Evolutionary conservation across 2,888 invertebrate genomes (phyloP).

Genomic region (Lasioglossum zephyrum): DNA sequence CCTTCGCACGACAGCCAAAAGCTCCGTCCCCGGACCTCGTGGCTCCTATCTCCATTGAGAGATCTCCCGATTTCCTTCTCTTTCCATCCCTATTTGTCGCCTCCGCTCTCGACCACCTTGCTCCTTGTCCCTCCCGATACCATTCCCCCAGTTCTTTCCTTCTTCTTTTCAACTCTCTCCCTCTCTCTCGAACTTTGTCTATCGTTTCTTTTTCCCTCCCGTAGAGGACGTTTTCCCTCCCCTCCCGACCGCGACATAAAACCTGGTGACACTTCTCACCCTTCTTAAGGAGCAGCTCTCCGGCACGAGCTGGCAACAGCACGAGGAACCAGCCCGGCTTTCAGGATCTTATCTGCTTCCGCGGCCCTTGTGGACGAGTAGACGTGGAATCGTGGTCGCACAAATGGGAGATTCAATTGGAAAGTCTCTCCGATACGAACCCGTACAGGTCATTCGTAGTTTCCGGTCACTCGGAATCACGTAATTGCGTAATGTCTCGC

Average conservation of each 20-base stretch:
- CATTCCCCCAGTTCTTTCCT: not conserved
- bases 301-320: conserved; percentile 69
- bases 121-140: conserved; percentile 6
- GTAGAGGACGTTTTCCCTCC: conserved; percentile 49
- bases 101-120: conserved; percentile 13
- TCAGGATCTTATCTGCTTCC: conserved; percentile 56
- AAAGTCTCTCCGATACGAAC: conserved; percentile 17
- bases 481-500: conserved; percentile 2
- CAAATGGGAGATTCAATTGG: conserved; percentile 33
- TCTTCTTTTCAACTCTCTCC: conserved; percentile 6
- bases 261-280: conserved; percentile 79
- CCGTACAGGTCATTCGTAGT: conserved; percentile 2
- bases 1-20: conserved; percentile 77
- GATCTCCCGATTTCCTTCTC: conserved; percentile 74
- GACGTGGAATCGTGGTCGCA: conserved; percentile 20
- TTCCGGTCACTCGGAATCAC: not conserved
- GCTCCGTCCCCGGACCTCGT: conserved; percentile 65
- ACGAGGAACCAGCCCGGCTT: conserved; percentile 41
- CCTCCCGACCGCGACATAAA: conserved; percentile 67
- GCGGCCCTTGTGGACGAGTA: conserved; percentile 11
- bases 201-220: conserved; percentile 30
- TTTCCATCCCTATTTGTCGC: conserved; percentile 40
- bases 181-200: conserved; percentile 1
- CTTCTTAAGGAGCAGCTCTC: conserved; percentile 73
- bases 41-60: conserved; percentile 81